phyloP scores from a whole-genome alignment of 1,140 invertebrate genomes.

The Drosophila burlai region DNA sequence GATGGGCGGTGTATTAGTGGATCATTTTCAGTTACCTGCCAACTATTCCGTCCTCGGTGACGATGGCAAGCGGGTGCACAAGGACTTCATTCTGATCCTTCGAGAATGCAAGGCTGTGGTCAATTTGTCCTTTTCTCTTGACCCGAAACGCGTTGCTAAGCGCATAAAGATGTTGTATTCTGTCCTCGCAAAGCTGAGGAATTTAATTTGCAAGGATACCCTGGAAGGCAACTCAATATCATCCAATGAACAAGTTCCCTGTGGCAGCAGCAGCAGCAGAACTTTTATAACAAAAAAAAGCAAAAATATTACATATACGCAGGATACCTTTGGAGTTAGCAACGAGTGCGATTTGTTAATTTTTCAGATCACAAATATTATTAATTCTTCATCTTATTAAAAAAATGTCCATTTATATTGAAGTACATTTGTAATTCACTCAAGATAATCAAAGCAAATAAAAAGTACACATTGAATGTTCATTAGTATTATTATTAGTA shows the following conservation, averaged over 20 bases:
- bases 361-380: constrained; percentile 57
- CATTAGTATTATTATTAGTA: too few relatives aligned
- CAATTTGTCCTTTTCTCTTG: constrained; percentile 40
- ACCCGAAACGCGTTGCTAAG: constrained; percentile 64
- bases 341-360: constrained; percentile 52
- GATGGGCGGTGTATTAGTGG: constrained; percentile 66
- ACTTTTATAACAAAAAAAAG: constrained; percentile 7
- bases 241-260: neutral
- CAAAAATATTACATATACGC: neutral
- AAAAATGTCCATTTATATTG: neutral
- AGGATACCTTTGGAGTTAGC: neutral
- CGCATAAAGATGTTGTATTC: constrained; percentile 78
- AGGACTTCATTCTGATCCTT: constrained; percentile 69
- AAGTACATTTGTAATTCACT: neutral
- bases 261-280: constrained; percentile 5
- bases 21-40: constrained; percentile 62
- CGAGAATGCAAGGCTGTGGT: constrained; percentile 71
- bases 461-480: neutral
- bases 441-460: neutral
- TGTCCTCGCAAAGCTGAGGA: constrained; percentile 63
- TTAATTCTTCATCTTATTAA: neutral
- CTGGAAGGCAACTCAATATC: neutral
- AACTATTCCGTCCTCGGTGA: constrained; percentile 50
- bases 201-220: constrained; percentile 32
- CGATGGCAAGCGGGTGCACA: constrained; percentile 40